Evolutionary conservation across 23 tunicate species (phyloP).

Genomic region (Clavelina lepadiformis): DNA sequence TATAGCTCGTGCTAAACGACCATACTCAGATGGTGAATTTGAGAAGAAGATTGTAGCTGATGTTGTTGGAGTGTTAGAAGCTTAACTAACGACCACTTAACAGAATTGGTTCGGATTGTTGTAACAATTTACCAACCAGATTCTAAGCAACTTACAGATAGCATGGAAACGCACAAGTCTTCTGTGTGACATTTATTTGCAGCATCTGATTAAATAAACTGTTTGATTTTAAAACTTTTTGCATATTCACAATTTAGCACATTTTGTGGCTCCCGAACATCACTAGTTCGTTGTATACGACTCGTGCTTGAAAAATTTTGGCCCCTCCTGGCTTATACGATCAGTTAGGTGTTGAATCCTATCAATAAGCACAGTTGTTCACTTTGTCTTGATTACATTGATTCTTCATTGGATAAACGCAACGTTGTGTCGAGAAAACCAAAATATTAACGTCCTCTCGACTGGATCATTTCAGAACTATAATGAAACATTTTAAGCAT

Average conservation of each 20-base stretch:
- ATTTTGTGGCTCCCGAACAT: background rate
- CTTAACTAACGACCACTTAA: background rate
- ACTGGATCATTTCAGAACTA: too few species aligned
- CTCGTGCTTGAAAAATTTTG: background rate
- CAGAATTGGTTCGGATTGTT: background rate
- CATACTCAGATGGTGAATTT: conserved; percentile 2
- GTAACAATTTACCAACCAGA: background rate
- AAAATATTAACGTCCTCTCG: too few species aligned
- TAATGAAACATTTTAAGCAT: too few species aligned
- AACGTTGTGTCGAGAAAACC: too few species aligned
- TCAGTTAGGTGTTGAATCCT: too few species aligned
- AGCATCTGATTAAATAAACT: background rate
- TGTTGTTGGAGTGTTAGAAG: too few species aligned
- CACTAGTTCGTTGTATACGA: background rate
- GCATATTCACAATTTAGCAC: background rate
- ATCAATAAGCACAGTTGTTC: too few species aligned
- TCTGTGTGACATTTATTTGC: background rate
- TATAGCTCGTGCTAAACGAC: conserved; percentile 9
- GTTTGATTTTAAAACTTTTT: background rate
- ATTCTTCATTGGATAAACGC: too few species aligned
- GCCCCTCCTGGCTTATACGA: too few species aligned
- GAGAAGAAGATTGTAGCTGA: too few species aligned
- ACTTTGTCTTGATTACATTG: too few species aligned
- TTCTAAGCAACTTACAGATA: background rate
- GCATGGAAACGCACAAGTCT: too few species aligned